Conservation (phyloP, 2,113 vertebrate genomes). For the Arenaria interpres region DNA sequence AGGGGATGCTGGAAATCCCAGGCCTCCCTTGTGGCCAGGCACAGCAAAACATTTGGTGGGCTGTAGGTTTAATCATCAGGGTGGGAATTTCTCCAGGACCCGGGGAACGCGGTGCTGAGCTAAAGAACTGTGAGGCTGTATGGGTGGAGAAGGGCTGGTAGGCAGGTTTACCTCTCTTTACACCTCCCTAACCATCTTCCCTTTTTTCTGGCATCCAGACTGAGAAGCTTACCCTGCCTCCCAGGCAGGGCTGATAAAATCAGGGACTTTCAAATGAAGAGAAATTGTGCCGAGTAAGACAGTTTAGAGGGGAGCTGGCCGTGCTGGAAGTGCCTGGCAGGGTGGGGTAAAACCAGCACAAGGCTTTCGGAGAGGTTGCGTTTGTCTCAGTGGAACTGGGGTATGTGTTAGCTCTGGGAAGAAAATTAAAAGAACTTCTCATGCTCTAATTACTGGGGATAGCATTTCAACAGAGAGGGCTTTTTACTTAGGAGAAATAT, state of each 20-base stretch:
- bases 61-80: not conserved
- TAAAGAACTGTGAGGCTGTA: not conserved
- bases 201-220: not conserved
- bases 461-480: not conserved
- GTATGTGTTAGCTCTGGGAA: not conserved
- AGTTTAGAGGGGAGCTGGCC: not conserved
- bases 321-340: not conserved
- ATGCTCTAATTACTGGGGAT: not conserved
- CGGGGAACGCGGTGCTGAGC: not conserved
- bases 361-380: not conserved
- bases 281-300: not conserved
- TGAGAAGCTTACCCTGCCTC: conserved; percentile 11
- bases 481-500: not conserved
- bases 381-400: not conserved
- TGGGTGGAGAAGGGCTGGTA: not conserved
- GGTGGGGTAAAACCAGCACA: not conserved
- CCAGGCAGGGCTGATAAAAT: conserved; percentile 50
- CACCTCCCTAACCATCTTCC: not conserved
- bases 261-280: conserved; percentile 49
- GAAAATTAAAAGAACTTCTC: not conserved
- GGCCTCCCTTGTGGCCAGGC: not conserved
- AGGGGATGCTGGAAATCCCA: conserved; percentile 11
- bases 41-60: not conserved
- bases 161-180: not conserved
- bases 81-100: not conserved